Evolutionary conservation across 2,888 invertebrate genomes (phyloP).

Genomic region (Protophormia terraenovae): DNA sequence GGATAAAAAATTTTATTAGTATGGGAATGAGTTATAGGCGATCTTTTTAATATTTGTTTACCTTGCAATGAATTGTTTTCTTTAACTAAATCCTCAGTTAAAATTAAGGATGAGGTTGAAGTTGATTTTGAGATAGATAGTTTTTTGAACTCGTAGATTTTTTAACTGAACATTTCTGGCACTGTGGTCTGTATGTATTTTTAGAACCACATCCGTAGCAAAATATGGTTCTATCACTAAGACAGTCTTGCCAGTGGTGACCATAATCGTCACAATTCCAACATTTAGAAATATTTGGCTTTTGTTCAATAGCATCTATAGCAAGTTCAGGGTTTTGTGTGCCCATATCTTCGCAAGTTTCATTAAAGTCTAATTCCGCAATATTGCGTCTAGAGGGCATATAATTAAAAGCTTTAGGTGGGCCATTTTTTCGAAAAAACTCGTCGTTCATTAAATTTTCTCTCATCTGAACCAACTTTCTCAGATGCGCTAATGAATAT

Average conservation of each 20-base stretch:
- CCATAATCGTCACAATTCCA: slow-evolving; percentile 44
- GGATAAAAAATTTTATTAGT: not conserved
- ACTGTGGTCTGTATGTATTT: slow-evolving; percentile 29
- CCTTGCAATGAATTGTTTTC: not conserved
- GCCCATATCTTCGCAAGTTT: not conserved
- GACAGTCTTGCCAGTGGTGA: slow-evolving; percentile 36
- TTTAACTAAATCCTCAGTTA: too few relatives aligned
- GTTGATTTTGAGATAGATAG: not conserved
- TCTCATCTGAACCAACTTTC: slow-evolving; percentile 25
- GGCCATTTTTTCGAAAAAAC: not conserved
- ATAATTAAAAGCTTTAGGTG: not conserved
- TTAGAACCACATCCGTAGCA: slow-evolving; percentile 46
- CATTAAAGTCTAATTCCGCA: not conserved
- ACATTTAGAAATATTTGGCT: not conserved
- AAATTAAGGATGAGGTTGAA: not conserved
- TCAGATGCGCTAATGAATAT: slow-evolving; percentile 8
- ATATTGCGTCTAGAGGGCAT: not conserved
- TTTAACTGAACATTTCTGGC: not conserved
- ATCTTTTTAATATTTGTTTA: not conserved
- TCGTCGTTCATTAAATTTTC: slow-evolving; percentile 20
- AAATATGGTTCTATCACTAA: slow-evolving; percentile 23
- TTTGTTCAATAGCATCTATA: not conserved
- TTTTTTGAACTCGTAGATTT: not conserved
- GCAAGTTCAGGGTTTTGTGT: not conserved
- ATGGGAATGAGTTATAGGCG: not conserved